phyloP scores from a whole-genome alignment of 2,797 vertebrate genomes.

The Manis pentadactyla region DNA sequence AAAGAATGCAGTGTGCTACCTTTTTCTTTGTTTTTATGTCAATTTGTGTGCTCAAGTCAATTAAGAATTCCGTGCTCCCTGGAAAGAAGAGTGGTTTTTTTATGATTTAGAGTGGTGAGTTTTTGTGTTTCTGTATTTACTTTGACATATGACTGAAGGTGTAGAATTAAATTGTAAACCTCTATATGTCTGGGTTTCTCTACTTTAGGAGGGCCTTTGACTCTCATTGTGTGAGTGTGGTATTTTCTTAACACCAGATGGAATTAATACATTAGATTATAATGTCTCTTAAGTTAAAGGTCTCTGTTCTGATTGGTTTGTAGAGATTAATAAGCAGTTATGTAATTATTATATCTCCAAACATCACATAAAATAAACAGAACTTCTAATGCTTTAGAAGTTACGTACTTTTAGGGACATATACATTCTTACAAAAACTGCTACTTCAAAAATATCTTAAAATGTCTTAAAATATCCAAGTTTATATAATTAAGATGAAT shows the following conservation, averaged over 20 bases:
- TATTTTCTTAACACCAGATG: background rate
- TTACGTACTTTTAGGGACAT: background rate
- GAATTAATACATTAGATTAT: background rate
- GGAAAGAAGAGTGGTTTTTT: background rate
- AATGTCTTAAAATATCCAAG: background rate
- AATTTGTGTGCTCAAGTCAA: background rate
- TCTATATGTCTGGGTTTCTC: background rate
- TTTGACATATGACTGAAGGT: background rate
- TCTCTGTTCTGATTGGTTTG: background rate
- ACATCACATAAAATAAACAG: background rate
- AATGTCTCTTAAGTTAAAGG: background rate
- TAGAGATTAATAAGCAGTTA: background rate
- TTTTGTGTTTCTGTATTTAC: background rate
- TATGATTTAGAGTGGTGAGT: background rate
- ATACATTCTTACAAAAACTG: background rate
- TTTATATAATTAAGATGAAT: background rate
- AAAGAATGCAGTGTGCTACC: background rate
- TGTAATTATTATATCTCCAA: background rate
- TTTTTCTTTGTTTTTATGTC: background rate
- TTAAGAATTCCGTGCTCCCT: background rate
- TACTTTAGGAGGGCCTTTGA: background rate
- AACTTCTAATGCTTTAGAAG: background rate
- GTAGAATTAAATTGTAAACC: background rate
- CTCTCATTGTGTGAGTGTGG: background rate
- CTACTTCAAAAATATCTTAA: background rate